Base-by-base conservation (phyloP, 1,140 invertebrate genomes). In the Macrobrachium nipponense region DNA sequence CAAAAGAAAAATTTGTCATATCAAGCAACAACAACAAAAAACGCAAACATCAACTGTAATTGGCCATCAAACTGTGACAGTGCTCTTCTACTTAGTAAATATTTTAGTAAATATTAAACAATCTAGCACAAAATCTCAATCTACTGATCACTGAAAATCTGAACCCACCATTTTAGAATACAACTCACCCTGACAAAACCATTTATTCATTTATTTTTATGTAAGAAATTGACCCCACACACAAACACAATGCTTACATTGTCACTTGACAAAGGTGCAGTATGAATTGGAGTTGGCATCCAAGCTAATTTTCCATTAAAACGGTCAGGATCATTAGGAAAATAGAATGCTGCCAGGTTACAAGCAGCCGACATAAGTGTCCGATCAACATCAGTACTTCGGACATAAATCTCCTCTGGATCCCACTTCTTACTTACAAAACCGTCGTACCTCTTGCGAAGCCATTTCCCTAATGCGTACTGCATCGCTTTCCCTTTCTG, bases 351-450 rank as follows among this genome's bases (percentile, higher is more conserved):
- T 17, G 87, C 87, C n/a, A 88, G 77, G 77, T 88, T 88, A 62
- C 66, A 80, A 18, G 79, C 60, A 1, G 91, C 92, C 86, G 91
- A 91, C 91, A 92, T 92, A 61, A 92, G 81, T 70, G 91, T 92
- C 18, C 92, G 73, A 80, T 92, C 90, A 10, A 89, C 89, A 84
- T 91, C 90, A 43, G 92, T 92, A 66, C 91, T 91, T 17, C 90
- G 87, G 3, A 92, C 88, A 17, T 76, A 61, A 20, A 92, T 90
- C 90, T 92, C 68, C 51, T 86, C 73, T 18, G 76, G 61, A 62
- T 82, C 76, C 76, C 83, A 87, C 1, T 64, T 60, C 11, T 44
- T n/a, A 11, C 61, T 58, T 4, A 84, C 59, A 62, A 87, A 79
- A n/a, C 18, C 60, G 14, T 73, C 20, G 62, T 87, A 87, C 12